Conservation (phyloP, 2,888 invertebrate genomes). For the Tuberolachnus salignus region DNA sequence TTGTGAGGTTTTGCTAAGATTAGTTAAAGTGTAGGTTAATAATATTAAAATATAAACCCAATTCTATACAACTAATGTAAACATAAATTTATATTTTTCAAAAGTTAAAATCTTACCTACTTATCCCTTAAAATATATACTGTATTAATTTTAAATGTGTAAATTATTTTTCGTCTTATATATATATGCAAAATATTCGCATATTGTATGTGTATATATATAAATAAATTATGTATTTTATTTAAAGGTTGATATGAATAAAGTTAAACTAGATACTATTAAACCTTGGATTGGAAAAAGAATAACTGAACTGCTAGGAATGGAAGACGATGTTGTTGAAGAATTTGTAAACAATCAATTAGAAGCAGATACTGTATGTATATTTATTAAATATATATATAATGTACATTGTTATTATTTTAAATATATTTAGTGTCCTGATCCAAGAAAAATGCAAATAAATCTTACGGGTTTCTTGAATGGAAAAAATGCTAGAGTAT, state of each 20-base stretch:
- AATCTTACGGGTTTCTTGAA: conserved; percentile 99
- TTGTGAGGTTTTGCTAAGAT: too few species aligned
- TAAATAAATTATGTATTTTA: background rate
- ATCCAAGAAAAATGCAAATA: conserved; percentile 99
- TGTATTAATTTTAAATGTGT: too few species aligned
- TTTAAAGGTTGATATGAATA: conserved; percentile 93
- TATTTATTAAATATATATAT: background rate
- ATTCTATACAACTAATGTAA: too few species aligned
- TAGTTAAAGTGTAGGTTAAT: too few species aligned
- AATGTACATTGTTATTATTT: background rate
- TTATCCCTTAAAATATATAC: too few species aligned
- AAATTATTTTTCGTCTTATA: too few species aligned
- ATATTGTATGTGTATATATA: too few species aligned
- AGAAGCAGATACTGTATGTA: conserved; percentile 83
- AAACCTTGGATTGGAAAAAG: conserved; percentile 99
- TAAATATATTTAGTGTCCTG: conserved; percentile 77
- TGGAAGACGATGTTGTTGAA: conserved; percentile 98
- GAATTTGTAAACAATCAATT: conserved; percentile 99
- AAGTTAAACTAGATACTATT: conserved; percentile 95
- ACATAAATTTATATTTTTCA: too few species aligned
- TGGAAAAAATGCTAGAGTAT: conserved; percentile 94
- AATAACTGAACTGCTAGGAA: conserved; percentile 92
- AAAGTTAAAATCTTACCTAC: too few species aligned
- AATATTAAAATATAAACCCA: too few species aligned
- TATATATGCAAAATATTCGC: too few species aligned